These are phyloP conservation scores for pig (Sus scrofa) DNA, from an alignment of 2,113 vertebrate genomes.

Conservation along the genomic window DNA sequence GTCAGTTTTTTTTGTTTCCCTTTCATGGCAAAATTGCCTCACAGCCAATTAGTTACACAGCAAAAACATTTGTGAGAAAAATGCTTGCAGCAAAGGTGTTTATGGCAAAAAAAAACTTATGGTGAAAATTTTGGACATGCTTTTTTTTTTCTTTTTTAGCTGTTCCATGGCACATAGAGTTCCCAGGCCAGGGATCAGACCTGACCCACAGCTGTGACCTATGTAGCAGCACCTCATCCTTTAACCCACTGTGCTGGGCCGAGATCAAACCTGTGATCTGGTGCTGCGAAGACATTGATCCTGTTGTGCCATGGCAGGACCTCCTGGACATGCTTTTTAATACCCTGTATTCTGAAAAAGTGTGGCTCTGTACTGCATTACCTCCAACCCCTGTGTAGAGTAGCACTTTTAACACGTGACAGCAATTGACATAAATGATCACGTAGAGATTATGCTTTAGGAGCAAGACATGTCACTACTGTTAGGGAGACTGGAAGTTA, in stretches of 20 bases:
- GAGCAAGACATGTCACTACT: neutral
- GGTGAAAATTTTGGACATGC: neutral
- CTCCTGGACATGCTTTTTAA: neutral
- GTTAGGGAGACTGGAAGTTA: neutral
- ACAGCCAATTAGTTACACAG: neutral
- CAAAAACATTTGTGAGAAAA: neutral
- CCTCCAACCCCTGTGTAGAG: neutral
- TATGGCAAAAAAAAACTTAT: neutral
- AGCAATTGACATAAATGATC: neutral
- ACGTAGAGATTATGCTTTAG: neutral
- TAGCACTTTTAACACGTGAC: neutral
- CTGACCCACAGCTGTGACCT: too few relatives aligned
- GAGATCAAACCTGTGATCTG: too few relatives aligned
- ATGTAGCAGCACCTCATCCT: too few relatives aligned
- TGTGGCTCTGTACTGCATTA: neutral
- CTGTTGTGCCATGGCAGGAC: too few relatives aligned
- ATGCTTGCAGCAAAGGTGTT: neutral
- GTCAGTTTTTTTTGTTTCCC: too few relatives aligned
- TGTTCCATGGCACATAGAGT: too few relatives aligned
- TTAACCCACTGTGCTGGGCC: too few relatives aligned
- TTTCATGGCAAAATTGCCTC: neutral
- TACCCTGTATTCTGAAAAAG: neutral
- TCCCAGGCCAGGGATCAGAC: too few relatives aligned
- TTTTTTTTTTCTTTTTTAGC: neutral
- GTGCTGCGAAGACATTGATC: too few relatives aligned